Evolutionary conservation across 2,888 invertebrate species (phyloP), one percentile per base, ranked within the genome.

Genomic region (Drosophila villosipedis): DNA sequence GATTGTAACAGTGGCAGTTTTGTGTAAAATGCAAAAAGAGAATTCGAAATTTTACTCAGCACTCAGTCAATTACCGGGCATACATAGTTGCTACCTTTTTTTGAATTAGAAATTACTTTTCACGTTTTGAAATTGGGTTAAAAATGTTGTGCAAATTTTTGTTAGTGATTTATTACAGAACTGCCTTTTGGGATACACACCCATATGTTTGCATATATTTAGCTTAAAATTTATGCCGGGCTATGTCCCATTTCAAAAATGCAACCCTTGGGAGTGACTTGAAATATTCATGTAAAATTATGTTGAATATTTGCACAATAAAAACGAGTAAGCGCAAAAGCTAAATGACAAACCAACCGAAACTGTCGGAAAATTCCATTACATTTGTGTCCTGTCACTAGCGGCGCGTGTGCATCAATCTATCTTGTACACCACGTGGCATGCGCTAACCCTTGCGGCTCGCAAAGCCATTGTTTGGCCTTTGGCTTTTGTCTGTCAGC

Each of bases 201-300:
- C 53, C 43, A 68, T 28, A 54, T 49, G 39, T 4, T 41, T 60
- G 33, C 30, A 31, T 59, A 41, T 63, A 61, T 76, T 70, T 75
- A 60, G 37, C 66, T 61, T 28, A 19, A 70, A 80, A 80, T 76
- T 70, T 76, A 69, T 75, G 80, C 30, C 54, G 7, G n/a, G 28
- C 49, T 28, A 12, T 47, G 19, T 14, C 10, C 30, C 14, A 66
- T 57, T 66, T 80, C 52, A 53, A 63, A 71, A 63, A 66, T 35
- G 41, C 39, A 55, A 43, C 82, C 68, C 68, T 47, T 30, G 58
- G 61, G 68, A 72, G 31, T 68, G 67, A 67, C 67, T 79, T 83
- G 83, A 88, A 82, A 84, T 84, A 88, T 88, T 82, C 71, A 74
- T 88, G 77, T 84, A 72, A 82, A 75, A 82, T 77, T 73, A 73